Conservation (phyloP, 92 coral and sea anemone species). For the Umimayanthus kanabou region DNA sequence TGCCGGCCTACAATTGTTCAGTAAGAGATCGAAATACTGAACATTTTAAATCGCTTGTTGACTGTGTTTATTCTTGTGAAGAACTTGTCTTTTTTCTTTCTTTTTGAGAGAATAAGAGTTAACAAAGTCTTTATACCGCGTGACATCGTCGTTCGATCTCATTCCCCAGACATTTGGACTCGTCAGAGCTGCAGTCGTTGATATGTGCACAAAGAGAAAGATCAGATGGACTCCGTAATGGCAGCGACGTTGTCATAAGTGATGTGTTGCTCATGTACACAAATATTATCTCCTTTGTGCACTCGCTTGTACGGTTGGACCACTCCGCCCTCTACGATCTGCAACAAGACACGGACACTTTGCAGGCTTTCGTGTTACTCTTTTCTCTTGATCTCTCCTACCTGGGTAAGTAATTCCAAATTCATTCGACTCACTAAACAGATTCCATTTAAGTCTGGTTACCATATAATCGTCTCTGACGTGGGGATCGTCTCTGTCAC, state of each 20-base stretch:
- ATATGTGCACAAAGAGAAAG: constrained; percentile 43
- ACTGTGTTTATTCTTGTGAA: no score
- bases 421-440: no score
- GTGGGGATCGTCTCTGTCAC: no score
- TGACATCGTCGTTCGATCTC: neutral
- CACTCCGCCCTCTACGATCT: constrained; percentile 68
- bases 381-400: constrained; percentile 47
- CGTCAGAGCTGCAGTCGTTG: constrained; percentile 61
- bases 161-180: constrained; percentile 71
- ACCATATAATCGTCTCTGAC: no score
- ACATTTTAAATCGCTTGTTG: no score
- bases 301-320: constrained; percentile 60
- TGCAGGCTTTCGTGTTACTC: constrained; percentile 66
- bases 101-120: no score
- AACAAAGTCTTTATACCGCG: neutral
- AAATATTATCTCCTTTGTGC: constrained; percentile 49
- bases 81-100: no score
- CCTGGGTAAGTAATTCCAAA: constrained; percentile 41
- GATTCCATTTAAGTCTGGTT: no score
- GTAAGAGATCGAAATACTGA: no score
- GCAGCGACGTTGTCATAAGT: constrained; percentile 63
- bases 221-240: constrained; percentile 36
- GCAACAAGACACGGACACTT: constrained; percentile 64
- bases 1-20: no score
- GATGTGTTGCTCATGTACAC: constrained; percentile 84